These are phyloP conservation scores for Nebria salina DNA, from an alignment of 2,888 invertebrate genomes.

Conservation along the genomic window DNA sequence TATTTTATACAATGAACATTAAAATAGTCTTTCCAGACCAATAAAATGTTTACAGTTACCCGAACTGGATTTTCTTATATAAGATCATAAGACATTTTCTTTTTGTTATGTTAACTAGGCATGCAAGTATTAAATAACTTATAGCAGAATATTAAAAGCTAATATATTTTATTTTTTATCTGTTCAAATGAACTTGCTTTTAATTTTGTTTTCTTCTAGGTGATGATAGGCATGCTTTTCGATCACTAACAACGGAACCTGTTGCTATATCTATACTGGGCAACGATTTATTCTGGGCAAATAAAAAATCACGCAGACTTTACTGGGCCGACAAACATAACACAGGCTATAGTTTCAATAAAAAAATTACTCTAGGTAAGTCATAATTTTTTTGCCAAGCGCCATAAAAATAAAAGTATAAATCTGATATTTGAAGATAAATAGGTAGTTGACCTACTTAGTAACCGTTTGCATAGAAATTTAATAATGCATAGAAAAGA, in stretches of 20 bases:
- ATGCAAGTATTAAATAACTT: too few species aligned
- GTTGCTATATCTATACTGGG: constrained; percentile 70
- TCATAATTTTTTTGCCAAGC: constrained; percentile 9
- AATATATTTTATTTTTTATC: background rate
- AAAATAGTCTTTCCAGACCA: too few species aligned
- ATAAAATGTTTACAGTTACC: too few species aligned
- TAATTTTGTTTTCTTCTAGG: constrained; percentile 52
- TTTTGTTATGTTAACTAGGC: background rate
- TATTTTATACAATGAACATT: too few species aligned
- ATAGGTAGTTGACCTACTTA: too few species aligned
- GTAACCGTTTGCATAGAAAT: too few species aligned
- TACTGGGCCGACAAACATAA: constrained; percentile 70
- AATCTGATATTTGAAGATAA: too few species aligned
- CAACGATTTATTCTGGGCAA: constrained; percentile 77
- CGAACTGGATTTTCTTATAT: too few species aligned
- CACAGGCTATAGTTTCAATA: constrained; percentile 56
- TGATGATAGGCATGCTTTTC: constrained; percentile 59
- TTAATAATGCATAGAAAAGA: too few species aligned
- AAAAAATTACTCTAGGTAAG: constrained; percentile 60
- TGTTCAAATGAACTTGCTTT: constrained; percentile 1
- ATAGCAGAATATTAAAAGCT: background rate
- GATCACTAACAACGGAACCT: constrained; percentile 61
- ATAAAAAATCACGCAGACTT: constrained; percentile 66
- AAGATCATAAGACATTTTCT: too few species aligned
- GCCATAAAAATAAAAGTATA: too few species aligned